Base-by-base conservation (phyloP, 2,888 invertebrate genomes). In the Chalcosyrphus nemorum region DNA sequence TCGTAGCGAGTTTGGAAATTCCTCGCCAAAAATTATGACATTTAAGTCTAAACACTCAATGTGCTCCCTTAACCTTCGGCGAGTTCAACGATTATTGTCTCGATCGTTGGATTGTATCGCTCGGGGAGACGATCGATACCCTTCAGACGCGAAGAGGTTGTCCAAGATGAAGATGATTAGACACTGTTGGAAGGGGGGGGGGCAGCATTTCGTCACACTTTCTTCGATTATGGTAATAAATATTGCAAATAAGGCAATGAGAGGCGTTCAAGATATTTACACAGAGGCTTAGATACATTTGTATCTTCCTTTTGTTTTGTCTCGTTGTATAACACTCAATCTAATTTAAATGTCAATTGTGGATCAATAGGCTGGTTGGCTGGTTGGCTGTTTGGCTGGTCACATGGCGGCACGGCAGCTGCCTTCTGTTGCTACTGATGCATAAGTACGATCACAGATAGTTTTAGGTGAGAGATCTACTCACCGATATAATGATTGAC, bases 301-400 rank as follows among this genome's bases (percentile, higher is more conserved):
- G 13, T 13, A 9, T 63, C 47, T 35, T 13, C 6, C 47, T 35
- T 24, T 4, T 13, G 29, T 52, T 15, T 52, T 52, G 50, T 47
- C 57, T 47, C 6, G 15, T 57, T 61, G 50, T 41, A 50, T 29
- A 41, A 72, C 27, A 29, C 61, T 72, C 52, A 61, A 32, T 52
- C 72, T 43, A 72, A 61, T 52, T 61, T 52, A 72, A 72, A 61
- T 72, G 43, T 72, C 61, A 61, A 72, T 52, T 61, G 50, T 21
- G 50, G 17, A 24, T 50, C 6, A 24, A 17, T 50, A 27, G 50
- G 41, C 1, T 38, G 38, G 38, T 7, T 35, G 38, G 38, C 13
- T 6, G n/a, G 47, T n/a, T n/a, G 50, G 41, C 1, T 38, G 38
- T n/a, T 7, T 35, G 38, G 38, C 13, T 6, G n/a, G 47, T n/a